phyloP scores from a whole-genome alignment of 1,140 invertebrate species.

The Eupristina koningsbergeri region DNA sequence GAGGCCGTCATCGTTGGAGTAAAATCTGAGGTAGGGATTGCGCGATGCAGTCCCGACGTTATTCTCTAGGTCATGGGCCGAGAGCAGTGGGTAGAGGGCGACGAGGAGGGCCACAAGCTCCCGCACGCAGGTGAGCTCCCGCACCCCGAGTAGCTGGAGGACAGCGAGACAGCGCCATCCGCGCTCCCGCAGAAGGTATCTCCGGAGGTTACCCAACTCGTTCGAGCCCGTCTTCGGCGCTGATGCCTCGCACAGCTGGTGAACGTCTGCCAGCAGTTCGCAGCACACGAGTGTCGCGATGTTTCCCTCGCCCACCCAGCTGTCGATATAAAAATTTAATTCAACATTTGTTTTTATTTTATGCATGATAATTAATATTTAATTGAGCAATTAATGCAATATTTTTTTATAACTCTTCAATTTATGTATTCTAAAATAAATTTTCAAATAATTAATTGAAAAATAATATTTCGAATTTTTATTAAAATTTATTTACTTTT shows the following conservation, averaged over 20 bases:
- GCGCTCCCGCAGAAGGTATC: conserved; percentile 75
- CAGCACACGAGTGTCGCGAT: conserved; percentile 77
- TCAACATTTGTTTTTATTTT: too few relatives aligned
- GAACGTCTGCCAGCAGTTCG: conserved; percentile 78
- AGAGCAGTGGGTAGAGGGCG: conserved; percentile 75
- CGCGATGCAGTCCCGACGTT: neutral
- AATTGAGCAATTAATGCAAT: too few relatives aligned
- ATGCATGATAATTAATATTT: too few relatives aligned
- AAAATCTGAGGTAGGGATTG: conserved; percentile 24
- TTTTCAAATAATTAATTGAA: too few relatives aligned
- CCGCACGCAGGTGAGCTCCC: conserved; percentile 76
- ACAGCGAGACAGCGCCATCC: conserved; percentile 78
- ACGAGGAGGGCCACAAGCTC: conserved; percentile 77
- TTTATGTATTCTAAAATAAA: too few relatives aligned
- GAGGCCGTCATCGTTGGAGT: conserved; percentile 11
- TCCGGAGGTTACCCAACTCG: conserved; percentile 71
- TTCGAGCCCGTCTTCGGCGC: conserved; percentile 51
- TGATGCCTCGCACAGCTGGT: conserved; percentile 72
- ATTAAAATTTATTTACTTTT: too few relatives aligned
- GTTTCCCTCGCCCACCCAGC: conserved; percentile 69
- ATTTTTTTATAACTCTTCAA: too few relatives aligned
- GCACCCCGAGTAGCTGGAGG: conserved; percentile 75
- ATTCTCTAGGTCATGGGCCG: conserved; percentile 52
- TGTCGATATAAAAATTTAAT: conserved; percentile 31
- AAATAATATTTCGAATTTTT: too few relatives aligned